Evolutionary conservation across 2,888 invertebrate species (phyloP).

Genomic region (Agriopis marginaria): DNA sequence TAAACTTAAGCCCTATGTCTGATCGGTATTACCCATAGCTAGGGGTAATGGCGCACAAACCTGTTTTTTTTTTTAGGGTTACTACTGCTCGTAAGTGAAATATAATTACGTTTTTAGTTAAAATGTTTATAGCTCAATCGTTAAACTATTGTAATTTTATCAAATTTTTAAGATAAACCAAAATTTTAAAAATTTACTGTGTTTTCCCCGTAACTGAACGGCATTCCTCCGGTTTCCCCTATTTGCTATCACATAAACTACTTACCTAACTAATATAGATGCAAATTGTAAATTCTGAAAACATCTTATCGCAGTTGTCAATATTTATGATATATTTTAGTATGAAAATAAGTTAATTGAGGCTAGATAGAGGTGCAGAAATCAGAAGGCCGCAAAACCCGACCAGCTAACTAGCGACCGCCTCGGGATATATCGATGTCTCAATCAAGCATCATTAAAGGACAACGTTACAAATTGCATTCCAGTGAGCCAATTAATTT

Average conservation of each 20-base stretch:
- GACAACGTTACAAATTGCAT: slow-evolving; percentile 60
- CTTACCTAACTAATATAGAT: slow-evolving; percentile 5
- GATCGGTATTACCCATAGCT: too few species aligned
- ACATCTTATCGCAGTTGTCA: slow-evolving; percentile 27
- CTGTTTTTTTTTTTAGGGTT: too few species aligned
- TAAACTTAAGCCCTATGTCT: too few species aligned
- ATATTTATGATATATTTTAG: slow-evolving; percentile 36
- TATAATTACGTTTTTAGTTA: too few species aligned
- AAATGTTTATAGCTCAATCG: too few species aligned
- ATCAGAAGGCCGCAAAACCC: slow-evolving; percentile 36
- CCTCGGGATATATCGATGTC: slow-evolving; percentile 49
- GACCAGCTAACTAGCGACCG: slow-evolving; percentile 35
- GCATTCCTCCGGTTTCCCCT: not conserved
- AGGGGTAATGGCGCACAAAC: too few species aligned
- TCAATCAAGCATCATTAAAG: slow-evolving; percentile 62
- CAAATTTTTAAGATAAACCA: too few species aligned
- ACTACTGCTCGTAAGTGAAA: too few species aligned
- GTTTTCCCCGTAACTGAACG: too few species aligned
- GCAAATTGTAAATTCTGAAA: slow-evolving; percentile 19
- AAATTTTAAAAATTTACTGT: too few species aligned
- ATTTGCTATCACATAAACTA: slow-evolving; percentile 5
- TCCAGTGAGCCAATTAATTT: slow-evolving; percentile 61
- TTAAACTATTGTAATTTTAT: too few species aligned
- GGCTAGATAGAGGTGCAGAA: slow-evolving; percentile 36
- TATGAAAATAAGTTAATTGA: slow-evolving; percentile 36